Evolutionary conservation across 2,888 invertebrate species (phyloP), one percentile per base, ranked within the genome.

Genomic region (Melikaiella ostensackeni): DNA sequence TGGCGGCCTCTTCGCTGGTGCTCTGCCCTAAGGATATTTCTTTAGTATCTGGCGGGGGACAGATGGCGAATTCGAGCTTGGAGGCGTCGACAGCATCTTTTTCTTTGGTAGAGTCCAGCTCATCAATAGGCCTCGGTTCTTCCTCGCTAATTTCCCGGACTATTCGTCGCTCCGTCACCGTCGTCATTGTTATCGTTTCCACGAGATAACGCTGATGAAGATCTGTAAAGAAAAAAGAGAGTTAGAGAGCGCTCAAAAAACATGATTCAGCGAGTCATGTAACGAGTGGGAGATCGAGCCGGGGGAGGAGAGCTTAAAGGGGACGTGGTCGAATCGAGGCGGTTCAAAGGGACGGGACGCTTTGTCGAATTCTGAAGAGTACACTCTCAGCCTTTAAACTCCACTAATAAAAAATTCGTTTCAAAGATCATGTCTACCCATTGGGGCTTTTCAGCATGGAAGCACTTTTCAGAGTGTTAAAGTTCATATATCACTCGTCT

Each of bases 121-220:
- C 87, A 30, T 87, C 84, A 74, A 75, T 81, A 2, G 84, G 78
- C 27, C 75, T 80, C 21, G 83, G 83, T 81, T 88, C 88, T 61
- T 91, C 91, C 24, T 92, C 92, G 80, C 92, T 92, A 79, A 92
- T 92, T 84, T 93, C 93, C 8, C 93, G 92, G 8, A 94, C 93
- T 81, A 94, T 93, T 77, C 94, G 93, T 79, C 94, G 93, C 89
- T 95, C 94, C 84, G 94, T 94, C 83, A 94, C 94, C 83, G 94
- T 94, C 85, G 95, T 94, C 94, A 94, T 94, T 84, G 94, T 94
- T 89, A 94, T 94, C 83, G 94, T 94, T 91, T 95, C 95, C 89
- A 94, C 93, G 88, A 95, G 93, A 88, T 93, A 94, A 76, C 93
- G 92, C 86, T 93, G 93, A 75, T 91, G 91, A 75, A 88, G 80